Percentiles rank a stretch among this genome's conserved stretches.
Conservation (phyloP, 2,888 invertebrate genomes). For the Ephialtes manifestator region DNA sequence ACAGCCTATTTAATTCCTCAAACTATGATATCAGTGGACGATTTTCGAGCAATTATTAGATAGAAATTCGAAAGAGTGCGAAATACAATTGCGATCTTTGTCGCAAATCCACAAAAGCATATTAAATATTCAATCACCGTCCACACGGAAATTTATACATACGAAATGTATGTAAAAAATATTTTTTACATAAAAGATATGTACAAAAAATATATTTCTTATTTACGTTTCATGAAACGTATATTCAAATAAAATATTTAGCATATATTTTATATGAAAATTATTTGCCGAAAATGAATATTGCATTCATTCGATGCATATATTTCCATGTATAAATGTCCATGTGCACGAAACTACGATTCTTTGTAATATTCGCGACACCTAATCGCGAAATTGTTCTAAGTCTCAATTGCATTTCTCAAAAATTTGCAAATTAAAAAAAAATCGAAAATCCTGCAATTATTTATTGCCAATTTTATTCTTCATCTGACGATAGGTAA, state of each 20-base stretch:
- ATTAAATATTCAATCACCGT: no score
- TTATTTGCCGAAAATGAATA: no score
- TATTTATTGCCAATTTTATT: slow-evolving; percentile 42
- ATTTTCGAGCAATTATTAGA: not conserved
- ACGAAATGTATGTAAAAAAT: not conserved
- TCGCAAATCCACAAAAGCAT: not conserved
- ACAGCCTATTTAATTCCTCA: slow-evolving; percentile 16
- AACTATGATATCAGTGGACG: slow-evolving; percentile 13
- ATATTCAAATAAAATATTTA: no score
- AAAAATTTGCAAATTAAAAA: slow-evolving; percentile 38
- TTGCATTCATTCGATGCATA: no score
- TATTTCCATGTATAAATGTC: no score
- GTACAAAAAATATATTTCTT: no score
- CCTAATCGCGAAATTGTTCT: slow-evolving; percentile 6
- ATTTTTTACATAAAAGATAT: not conserved
- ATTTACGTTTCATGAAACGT: no score
- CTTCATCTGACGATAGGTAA: slow-evolving; percentile 1
- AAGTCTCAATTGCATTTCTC: slow-evolving; percentile 45
- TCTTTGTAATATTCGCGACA: not conserved
- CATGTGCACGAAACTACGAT: not conserved
- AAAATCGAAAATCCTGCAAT: not conserved
- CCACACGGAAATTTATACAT: no score
- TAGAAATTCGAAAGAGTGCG: not conserved
- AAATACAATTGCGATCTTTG: not conserved
- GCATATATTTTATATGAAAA: no score